Evolutionary conservation across 2,888 invertebrate species (phyloP).

Genomic region (Rosalia funebris): DNA sequence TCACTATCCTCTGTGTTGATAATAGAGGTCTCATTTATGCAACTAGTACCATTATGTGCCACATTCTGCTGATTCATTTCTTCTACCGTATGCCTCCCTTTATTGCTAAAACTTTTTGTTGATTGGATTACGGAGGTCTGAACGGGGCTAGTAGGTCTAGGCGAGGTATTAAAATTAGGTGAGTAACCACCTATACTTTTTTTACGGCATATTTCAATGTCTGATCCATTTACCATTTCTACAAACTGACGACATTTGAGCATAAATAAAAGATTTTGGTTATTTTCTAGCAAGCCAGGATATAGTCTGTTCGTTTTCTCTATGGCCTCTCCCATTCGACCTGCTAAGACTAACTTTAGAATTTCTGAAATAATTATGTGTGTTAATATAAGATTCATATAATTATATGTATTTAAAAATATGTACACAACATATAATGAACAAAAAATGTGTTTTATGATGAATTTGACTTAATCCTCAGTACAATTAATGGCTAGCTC

Average conservation of each 20-base stretch:
- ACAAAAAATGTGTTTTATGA: too few relatives aligned
- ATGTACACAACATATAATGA: too few relatives aligned
- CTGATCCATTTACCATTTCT: constrained; percentile 96
- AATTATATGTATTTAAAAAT: too few relatives aligned
- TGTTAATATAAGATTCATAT: too few relatives aligned
- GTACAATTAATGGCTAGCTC: too few relatives aligned
- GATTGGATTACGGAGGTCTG: constrained; percentile 87
- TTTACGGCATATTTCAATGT: constrained; percentile 72
- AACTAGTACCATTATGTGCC: constrained; percentile 63
- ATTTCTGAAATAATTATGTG: constrained; percentile 77
- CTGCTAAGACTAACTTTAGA: constrained; percentile 89
- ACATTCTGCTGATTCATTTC: constrained; percentile 68
- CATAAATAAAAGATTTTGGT: constrained; percentile 92
- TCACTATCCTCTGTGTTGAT: constrained; percentile 66
- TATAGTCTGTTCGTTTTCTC: constrained; percentile 88
- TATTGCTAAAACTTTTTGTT: constrained; percentile 68
- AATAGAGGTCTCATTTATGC: constrained; percentile 52
- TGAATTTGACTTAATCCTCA: too few relatives aligned
- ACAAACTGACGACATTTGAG: constrained; percentile 98
- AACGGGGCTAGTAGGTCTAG: constrained; percentile 67
- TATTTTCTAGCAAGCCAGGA: constrained; percentile 91
- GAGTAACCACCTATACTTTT: constrained; percentile 55
- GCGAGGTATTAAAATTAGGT: constrained; percentile 54
- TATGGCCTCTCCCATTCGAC: constrained; percentile 95
- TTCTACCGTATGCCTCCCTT: constrained; percentile 58